Evolutionary conservation across 2,797 vertebrate genomes (phyloP), one percentile per base, ranked within the genome.

Genomic region (Pseudochirops corinnae): DNA sequence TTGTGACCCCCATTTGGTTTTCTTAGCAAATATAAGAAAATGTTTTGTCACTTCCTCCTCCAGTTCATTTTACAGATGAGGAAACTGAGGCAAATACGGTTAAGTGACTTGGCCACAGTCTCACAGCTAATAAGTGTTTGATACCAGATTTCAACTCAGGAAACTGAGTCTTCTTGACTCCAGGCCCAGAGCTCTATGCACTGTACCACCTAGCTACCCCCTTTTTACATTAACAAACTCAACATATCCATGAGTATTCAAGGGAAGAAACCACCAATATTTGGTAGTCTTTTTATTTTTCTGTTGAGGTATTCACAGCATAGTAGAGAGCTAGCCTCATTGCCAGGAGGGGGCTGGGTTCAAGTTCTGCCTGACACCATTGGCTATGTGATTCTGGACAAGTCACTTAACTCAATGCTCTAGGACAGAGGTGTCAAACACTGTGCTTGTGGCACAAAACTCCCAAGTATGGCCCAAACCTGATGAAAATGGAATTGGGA

Each of bases 221-320:
- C 11, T 98, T 98, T 97, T 98, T 98, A 98, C 98, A 98, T 98
- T 98, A 98, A 97, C 98, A 98, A 58, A 98, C 98, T 98, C 98
- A 98, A 99, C 98, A 99, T 98, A 99, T 96, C 96, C 60, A 74
- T 26, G 90, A 90, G 95, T 98, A 97, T 98, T 97, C 97, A 95
- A 94, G 93, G 97, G 98, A 97, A 98, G 97, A 95, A 95, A 97
- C 97, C 96, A 97, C 98, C 98, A 98, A 91, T 98, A 98, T 98
- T 97, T 98, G 97, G 96, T 96, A 97, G 92, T 55, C 96, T 97
- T 95, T 95, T 95, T 57, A 53, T 56, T 94, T 97, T 97, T 96
- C 94, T 97, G 56, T 95, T 95, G 67, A 50, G 39, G 9, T 90
- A 53, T 90, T 90, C 46, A 67, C 5, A n/a, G 62, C 62, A 67